These are phyloP conservation scores for Danio choprae DNA, from an alignment of 2,797 vertebrate species.

Conservation along the genomic window DNA sequence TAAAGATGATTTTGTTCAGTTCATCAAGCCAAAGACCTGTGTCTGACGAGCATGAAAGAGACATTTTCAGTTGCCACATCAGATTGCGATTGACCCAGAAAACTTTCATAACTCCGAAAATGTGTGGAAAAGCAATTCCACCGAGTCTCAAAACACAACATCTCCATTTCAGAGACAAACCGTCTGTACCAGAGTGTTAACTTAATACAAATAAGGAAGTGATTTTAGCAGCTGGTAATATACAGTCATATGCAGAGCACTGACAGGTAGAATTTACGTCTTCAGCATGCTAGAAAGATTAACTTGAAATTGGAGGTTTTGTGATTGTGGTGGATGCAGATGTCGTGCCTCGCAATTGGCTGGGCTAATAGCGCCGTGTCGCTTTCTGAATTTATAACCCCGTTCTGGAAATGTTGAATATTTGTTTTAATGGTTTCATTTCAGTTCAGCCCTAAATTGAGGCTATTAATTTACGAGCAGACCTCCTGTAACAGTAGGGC, in stretches of 20 bases:
- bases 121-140: background rate
- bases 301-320: constrained; percentile 65
- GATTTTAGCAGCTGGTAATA: constrained; percentile 69
- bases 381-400: constrained; percentile 68
- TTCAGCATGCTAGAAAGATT: constrained; percentile 72
- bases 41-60: constrained; percentile 31
- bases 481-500: constrained; percentile 52
- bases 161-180: constrained; percentile 41
- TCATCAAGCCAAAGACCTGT: constrained; percentile 54
- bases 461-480: constrained; percentile 69
- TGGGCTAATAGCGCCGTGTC: constrained; percentile 64
- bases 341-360: constrained; percentile 64
- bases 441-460: constrained; percentile 56
- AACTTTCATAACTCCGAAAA: constrained; percentile 63
- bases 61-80: constrained; percentile 13
- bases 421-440: constrained; percentile 68
- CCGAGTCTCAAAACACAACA: constrained; percentile 4
- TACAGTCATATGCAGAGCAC: constrained; percentile 12
- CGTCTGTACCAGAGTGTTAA: constrained; percentile 61
- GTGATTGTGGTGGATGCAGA: constrained; percentile 67
- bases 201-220: constrained; percentile 69
- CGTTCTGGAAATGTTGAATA: constrained; percentile 69
- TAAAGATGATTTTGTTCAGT: constrained; percentile 56
- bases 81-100: constrained; percentile 51
- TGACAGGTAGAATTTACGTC: constrained; percentile 65